Percentiles rank a stretch among this genome's conserved stretches.
Evolutionary conservation across 2,797 vertebrate species (phyloP).

Genomic region (Cottoperca gobio): DNA sequence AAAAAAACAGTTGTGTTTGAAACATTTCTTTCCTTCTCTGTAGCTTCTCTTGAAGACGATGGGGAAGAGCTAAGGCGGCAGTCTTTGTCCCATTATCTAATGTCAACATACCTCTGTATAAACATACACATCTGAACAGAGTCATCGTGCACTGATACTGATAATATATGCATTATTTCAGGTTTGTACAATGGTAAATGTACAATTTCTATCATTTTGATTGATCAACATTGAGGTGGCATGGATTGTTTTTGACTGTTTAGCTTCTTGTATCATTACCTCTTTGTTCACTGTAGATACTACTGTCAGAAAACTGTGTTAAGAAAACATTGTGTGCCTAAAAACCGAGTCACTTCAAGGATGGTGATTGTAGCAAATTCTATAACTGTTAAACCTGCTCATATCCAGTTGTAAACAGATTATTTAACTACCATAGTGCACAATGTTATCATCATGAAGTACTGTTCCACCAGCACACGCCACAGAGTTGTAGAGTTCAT

Average conservation of each 20-base stretch:
- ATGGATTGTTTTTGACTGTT: slow-evolving; percentile 17
- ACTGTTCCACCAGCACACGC: background rate
- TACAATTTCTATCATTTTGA: slow-evolving; percentile 9
- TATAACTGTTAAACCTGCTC: background rate
- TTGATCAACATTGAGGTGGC: background rate
- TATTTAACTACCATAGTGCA: background rate
- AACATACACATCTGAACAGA: slow-evolving; percentile 40
- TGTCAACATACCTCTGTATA: slow-evolving; percentile 40
- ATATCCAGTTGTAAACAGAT: background rate
- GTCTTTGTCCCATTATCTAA: slow-evolving; percentile 1
- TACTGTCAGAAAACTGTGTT: slow-evolving; percentile 1
- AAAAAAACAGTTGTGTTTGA: background rate
- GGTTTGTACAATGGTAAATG: slow-evolving; percentile 25
- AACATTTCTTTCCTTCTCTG: slow-evolving; percentile 10
- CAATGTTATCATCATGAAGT: slow-evolving; percentile 24
- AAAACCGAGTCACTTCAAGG: slow-evolving; percentile 2
- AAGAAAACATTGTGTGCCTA: slow-evolving; percentile 37
- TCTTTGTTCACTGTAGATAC: slow-evolving; percentile 28
- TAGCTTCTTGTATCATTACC: slow-evolving; percentile 9
- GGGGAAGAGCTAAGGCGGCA: slow-evolving; percentile 73
- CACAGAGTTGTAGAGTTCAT: background rate
- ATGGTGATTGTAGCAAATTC: slow-evolving; percentile 10
- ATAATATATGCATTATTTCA: slow-evolving; percentile 50
- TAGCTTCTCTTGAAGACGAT: slow-evolving; percentile 85
- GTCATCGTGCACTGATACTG: slow-evolving; percentile 23